Evolutionary conservation across 2,797 vertebrate species (phyloP), one percentile per base, ranked within the genome.

Genomic region (Rhinophrynus dorsalis): DNA sequence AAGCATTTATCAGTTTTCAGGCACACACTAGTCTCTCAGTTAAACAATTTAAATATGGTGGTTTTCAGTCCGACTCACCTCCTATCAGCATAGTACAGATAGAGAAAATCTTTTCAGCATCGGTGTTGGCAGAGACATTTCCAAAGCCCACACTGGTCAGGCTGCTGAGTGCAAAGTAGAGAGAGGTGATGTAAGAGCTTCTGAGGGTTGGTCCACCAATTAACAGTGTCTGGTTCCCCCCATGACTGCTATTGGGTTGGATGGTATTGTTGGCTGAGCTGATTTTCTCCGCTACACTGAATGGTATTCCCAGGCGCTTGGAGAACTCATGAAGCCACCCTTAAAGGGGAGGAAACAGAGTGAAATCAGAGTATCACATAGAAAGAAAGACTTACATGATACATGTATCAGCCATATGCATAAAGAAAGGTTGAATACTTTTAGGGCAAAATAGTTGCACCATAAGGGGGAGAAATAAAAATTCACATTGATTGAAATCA

Each of bases 131-230:
- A 17, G 75, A 77, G 6, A 77, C 75, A n/a, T 77, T 77, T 20
- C 75, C 75, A 57, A 77, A 77, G n/a, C 75, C 75, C 23, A 77
- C 75, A 48, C 75, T 77, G 9, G 75, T 77, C 24, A 77, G 62
- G 47, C 75, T 77, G 67, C 75, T 77, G 12, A 77, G 72, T 10
- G 75, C 75, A 44, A 77, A 77, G 48, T 77, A 77, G 35, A 77
- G 58, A 12, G 75, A 77, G 11, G 75, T 75, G 57, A 77, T 75
- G 38, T 77, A 77, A 33, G 75, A 74, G 48, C 75, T 77, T 17
- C 75, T 67, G 18, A 72, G 10, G 11, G 71, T 45, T 18, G 75
- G 75, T 35, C 75, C 75, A 23, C 75, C 72, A 13, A 52, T 6
- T 10, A 74, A 21, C 6, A 73, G 68, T 0, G 79, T 82, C 10